Evolutionary conservation across 2,888 invertebrate genomes (phyloP), one percentile per base, ranked within the genome.

Genomic region (Napeogenes sylphis): DNA sequence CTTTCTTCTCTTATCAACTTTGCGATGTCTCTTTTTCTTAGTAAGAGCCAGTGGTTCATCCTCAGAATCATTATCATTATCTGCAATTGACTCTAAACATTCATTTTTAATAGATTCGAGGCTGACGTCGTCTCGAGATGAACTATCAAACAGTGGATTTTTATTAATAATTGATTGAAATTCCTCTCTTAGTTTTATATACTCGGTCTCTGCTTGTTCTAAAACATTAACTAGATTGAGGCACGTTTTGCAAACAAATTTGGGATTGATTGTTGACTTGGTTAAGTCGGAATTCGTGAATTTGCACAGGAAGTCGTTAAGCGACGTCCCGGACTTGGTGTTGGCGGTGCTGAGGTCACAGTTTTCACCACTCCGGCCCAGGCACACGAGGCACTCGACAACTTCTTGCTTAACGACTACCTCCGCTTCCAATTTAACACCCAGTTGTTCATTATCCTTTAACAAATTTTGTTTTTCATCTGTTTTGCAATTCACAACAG

Each of bases 181-280:
- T 6, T 84, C 74, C 56, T 85, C 83, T 66, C 84, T 87, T 42
- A 87, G 68, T 69, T 85, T 85, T 45, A 75, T 47, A 63, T 88
- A 90, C 66, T 88, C 87, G 14, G 82, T 66, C 71, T 89, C 89
- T 2, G 89, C 84, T 55, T 81, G 82, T 69, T 90, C 89, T 47
- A 90, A 73, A 46, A 85, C 77, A 68, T 85, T 83, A 55, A 89
- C 75, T 56, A 89, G 82, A 35, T 88, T 84, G 64, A 74, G 79
- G 70, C 90, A 90, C 60, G 73, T 78, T 66, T 79, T 81, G 70
- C 89, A 89, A 55, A 87, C 75, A 67, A 71, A 77, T 69, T 78
- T 83, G 42, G 80, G 71, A 67, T 73, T 71, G 60, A 72, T 75
- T 21, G 74, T 71, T 12, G 72, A 62, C n/a, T 70, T 73, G 21